A percentile compares a stretch with the other conserved stretches of the same genome.
Evolutionary conservation across 2,888 invertebrate genomes (phyloP).

Genomic region (Crioceris asparagi): DNA sequence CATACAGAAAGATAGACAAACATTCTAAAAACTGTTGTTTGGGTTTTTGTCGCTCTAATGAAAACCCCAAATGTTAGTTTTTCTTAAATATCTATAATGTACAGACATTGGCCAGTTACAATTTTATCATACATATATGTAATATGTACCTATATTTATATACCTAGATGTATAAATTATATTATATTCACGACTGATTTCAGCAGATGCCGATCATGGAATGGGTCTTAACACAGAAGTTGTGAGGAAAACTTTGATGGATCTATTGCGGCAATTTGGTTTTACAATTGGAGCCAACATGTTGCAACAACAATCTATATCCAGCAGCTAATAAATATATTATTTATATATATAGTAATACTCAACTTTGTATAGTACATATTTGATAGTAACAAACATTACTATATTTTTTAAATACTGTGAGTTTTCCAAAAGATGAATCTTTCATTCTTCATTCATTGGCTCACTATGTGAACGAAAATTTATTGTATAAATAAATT

Average conservation of each 20-base stretch:
- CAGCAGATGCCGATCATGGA: slow-evolving; percentile 20
- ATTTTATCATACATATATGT: no score
- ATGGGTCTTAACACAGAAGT: slow-evolving; percentile 30
- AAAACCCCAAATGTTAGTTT: no score
- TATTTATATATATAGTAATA: background rate
- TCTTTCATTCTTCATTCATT: no score
- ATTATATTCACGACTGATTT: slow-evolving; percentile 10
- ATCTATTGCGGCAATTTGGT: slow-evolving; percentile 32
- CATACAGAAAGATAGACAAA: no score
- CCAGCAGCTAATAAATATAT: slow-evolving; percentile 2
- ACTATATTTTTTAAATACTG: background rate
- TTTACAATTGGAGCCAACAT: slow-evolving; percentile 30
- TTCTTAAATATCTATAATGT: no score
- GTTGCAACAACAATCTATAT: slow-evolving; percentile 26
- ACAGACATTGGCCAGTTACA: no score
- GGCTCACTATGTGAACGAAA: background rate
- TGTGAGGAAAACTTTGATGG: slow-evolving; percentile 30
- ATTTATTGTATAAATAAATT: no score
- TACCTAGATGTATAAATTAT: no score
- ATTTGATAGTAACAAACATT: background rate
- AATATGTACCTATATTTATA: no score
- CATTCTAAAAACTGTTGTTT: no score
- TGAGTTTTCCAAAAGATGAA: background rate
- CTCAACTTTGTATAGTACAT: background rate
- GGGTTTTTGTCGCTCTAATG: no score